Conservation (phyloP, 1,140 invertebrate genomes). For the Semibalanus balanoides region DNA sequence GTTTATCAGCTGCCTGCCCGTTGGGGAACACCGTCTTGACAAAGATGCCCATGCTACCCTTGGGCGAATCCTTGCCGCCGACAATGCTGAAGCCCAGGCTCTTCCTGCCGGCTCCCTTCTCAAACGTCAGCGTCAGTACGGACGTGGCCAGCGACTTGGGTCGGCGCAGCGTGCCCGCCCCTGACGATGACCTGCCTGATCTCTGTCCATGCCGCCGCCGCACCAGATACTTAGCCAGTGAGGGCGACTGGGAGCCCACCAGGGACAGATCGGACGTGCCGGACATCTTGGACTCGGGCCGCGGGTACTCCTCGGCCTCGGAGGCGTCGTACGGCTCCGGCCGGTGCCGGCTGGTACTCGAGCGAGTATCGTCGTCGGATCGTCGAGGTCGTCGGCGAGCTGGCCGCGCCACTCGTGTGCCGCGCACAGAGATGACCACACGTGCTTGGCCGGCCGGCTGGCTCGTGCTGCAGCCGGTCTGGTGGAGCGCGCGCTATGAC, state of each 20-base stretch:
- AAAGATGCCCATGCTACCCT: slow-evolving; percentile 55
- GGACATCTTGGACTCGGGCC: background rate
- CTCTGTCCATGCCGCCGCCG: background rate
- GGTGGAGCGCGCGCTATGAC: slow-evolving; percentile 36
- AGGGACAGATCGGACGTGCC: background rate
- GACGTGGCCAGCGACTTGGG: slow-evolving; percentile 17
- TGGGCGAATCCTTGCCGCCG: slow-evolving; percentile 52
- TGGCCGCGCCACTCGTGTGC: background rate
- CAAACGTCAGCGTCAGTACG: slow-evolving; percentile 39
- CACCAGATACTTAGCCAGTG: background rate
- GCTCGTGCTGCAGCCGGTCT: background rate
- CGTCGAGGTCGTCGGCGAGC: background rate
- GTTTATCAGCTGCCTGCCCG: slow-evolving; percentile 48
- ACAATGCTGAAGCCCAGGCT: slow-evolving; percentile 59
- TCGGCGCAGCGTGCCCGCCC: slow-evolving; percentile 4
- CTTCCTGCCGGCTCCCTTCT: slow-evolving; percentile 48
- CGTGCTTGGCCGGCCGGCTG: background rate
- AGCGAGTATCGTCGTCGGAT: background rate
- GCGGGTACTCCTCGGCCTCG: background rate
- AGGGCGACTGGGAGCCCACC: background rate
- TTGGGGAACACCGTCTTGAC: slow-evolving; percentile 52
- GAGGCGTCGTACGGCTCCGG: background rate
- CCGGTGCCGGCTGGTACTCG: background rate
- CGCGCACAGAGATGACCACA: background rate
- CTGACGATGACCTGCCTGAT: background rate